A percentile compares a stretch with the other conserved stretches of the same genome.
phyloP scores from a whole-genome alignment of 2,888 invertebrate species.

The Sialis fuliginosa region DNA sequence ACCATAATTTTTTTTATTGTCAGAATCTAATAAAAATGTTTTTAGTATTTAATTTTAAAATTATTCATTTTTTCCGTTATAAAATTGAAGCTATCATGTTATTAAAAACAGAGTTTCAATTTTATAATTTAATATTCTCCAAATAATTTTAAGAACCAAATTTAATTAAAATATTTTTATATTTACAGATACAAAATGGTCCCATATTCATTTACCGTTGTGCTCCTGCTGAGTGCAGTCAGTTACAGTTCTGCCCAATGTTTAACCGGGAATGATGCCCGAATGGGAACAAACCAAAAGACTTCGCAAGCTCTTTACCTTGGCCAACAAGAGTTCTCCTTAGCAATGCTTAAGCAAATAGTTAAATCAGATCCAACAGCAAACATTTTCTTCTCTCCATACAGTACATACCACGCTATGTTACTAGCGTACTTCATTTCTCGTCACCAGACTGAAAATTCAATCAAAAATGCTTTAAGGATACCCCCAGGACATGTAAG shows the following conservation, averaged over 20 bases:
- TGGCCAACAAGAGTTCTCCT: constrained; percentile 48
- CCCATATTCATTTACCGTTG: background rate
- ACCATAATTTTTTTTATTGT: no score
- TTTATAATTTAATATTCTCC: no score
- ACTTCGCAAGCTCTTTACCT: constrained; percentile 28
- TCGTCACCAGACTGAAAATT: constrained; percentile 47
- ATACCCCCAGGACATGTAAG: constrained; percentile 37
- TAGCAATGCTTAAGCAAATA: constrained; percentile 48
- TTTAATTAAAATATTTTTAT: background rate
- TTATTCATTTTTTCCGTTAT: no score
- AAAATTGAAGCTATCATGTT: no score
- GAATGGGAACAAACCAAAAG: constrained; percentile 16
- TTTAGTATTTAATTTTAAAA: no score
- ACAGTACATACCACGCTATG: constrained; percentile 67
- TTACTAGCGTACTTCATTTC: constrained; percentile 64
- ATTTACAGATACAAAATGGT: background rate
- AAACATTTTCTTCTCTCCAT: constrained; percentile 77
- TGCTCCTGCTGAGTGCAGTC: background rate
- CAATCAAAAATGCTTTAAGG: constrained; percentile 40
- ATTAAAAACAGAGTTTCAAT: no score
- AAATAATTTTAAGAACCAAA: no score
- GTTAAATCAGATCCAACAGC: constrained; percentile 44
- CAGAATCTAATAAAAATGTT: no score
- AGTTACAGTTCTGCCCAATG: constrained; percentile 23
- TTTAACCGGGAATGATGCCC: constrained; percentile 26